phyloP scores from a whole-genome alignment of 2,113 vertebrate genomes.

The Dicerorhinus sumatrensis region DNA sequence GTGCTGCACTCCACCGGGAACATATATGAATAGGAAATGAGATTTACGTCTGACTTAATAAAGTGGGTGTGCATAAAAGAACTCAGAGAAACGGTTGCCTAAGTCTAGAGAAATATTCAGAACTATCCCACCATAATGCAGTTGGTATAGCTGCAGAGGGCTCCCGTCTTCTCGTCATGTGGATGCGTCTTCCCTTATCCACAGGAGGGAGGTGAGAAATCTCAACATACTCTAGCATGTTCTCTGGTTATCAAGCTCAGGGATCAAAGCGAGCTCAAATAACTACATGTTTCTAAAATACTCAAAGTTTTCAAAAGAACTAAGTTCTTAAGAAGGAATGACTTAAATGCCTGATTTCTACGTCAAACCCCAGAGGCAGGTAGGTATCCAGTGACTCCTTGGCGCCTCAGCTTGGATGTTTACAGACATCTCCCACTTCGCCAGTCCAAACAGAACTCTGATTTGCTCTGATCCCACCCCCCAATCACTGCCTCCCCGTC shows the following conservation, averaged over 20 bases:
- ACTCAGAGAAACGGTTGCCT: neutral
- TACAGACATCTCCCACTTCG: neutral
- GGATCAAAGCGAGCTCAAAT: neutral
- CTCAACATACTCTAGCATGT: neutral
- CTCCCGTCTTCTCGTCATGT: neutral
- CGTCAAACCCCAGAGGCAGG: neutral
- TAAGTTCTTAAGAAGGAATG: neutral
- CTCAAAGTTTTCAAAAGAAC: neutral
- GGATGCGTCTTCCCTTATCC: neutral
- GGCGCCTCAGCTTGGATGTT: neutral
- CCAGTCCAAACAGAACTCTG: neutral
- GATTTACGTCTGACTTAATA: neutral
- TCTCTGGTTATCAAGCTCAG: neutral
- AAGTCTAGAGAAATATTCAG: neutral
- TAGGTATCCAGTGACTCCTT: neutral
- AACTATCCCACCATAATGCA: neutral
- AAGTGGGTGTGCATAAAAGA: neutral
- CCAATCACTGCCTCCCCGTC: neutral
- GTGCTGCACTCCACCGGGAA: neutral
- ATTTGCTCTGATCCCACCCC: neutral
- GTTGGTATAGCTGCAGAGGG: rapidly evolving
- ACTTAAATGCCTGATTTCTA: neutral
- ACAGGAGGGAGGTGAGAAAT: neutral
- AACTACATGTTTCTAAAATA: neutral
- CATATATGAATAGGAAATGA: neutral